Evolutionary conservation across 2,797 vertebrate species (phyloP).

Genomic region (Chloroceryle inda): DNA sequence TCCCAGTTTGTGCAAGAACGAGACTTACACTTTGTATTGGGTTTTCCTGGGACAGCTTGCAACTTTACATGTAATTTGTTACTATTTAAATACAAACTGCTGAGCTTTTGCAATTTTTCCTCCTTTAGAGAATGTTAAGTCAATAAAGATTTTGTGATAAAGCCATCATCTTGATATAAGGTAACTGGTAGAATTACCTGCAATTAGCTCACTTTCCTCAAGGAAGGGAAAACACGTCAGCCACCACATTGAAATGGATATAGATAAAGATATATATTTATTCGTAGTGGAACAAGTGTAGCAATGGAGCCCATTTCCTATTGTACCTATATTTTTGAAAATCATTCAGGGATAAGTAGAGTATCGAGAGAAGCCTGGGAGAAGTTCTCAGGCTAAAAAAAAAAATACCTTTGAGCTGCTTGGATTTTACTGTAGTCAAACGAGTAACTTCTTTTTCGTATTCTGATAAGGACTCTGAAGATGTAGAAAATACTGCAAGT

Average conservation of each 20-base stretch:
- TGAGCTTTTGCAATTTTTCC: not conserved
- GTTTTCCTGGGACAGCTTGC: not conserved
- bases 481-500: not conserved
- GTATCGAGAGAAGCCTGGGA: not conserved
- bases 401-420: not conserved
- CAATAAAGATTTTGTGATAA: constrained; percentile 23
- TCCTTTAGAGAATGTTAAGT: not conserved
- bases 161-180: not conserved
- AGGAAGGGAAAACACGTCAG: not conserved
- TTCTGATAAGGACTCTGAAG: not conserved
- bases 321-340: not conserved
- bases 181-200: not conserved
- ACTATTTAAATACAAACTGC: constrained; percentile 32
- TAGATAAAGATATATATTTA: not conserved
- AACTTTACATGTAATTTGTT: constrained; percentile 15
- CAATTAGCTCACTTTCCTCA: not conserved
- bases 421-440: not conserved
- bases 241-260: not conserved
- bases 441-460: not conserved
- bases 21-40: not conserved
- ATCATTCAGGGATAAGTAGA: not conserved
- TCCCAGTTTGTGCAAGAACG: constrained; percentile 1
- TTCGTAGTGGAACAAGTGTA: not conserved
- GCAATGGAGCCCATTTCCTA: not conserved
- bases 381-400: not conserved